Conservation (phyloP, 2,113 vertebrate genomes). For the Phalacrocorax aristotelis region DNA sequence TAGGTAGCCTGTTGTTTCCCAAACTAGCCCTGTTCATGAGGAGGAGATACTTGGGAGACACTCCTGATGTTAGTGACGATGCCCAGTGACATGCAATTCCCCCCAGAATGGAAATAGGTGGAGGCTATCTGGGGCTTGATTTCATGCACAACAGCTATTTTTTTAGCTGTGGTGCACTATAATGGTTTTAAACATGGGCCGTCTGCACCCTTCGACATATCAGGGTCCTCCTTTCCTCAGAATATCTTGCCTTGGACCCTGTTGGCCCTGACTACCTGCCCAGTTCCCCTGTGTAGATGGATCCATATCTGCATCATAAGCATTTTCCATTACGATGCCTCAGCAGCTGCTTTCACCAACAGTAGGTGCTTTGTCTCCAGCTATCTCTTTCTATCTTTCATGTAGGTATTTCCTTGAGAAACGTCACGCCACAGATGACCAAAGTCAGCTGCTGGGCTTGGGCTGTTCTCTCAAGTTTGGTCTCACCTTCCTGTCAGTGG, state of each 20-base stretch:
- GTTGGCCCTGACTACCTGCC: neutral
- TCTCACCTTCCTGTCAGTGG: neutral
- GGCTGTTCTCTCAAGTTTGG: neutral
- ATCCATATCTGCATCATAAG: neutral
- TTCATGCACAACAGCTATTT: neutral
- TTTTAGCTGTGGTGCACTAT: neutral
- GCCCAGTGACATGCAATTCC: neutral
- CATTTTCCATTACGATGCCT: neutral
- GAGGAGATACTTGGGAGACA: neutral
- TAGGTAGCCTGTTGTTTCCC: neutral
- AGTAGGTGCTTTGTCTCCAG: constrained; percentile 23
- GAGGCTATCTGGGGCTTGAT: neutral
- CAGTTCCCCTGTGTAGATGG: neutral
- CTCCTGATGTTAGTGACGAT: neutral
- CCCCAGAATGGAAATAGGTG: rapidly evolving
- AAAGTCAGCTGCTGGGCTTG: neutral
- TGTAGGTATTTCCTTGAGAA: constrained; percentile 62
- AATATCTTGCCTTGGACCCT: neutral
- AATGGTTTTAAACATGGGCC: neutral
- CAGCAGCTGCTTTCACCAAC: neutral
- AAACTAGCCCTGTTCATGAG: rapidly evolving
- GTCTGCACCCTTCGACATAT: neutral
- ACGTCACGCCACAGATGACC: neutral
- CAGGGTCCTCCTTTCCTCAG: neutral
- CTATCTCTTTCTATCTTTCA: neutral